Conservation (phyloP, 2,797 vertebrate genomes). For the Clamator glandarius region DNA sequence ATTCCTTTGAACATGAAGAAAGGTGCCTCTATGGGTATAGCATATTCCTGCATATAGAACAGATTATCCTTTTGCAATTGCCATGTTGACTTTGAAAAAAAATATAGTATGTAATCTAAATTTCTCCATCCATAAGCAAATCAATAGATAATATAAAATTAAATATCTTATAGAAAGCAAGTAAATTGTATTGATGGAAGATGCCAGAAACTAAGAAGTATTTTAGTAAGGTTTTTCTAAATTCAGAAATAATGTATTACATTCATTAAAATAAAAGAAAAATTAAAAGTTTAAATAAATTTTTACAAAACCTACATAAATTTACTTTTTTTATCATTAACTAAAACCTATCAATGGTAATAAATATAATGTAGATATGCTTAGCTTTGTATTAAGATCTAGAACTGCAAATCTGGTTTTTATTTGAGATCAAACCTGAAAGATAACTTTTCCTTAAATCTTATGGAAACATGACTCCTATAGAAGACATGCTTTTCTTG, state of each 20-base stretch:
- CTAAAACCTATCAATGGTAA: not conserved
- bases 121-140: slow-evolving; percentile 3
- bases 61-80: slow-evolving; percentile 31
- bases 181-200: not conserved
- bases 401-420: not conserved
- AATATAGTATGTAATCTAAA: not conserved
- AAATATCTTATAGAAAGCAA: not conserved
- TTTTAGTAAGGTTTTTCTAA: not conserved
- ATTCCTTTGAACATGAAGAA: slow-evolving; percentile 13
- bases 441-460: not conserved
- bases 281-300: not conserved
- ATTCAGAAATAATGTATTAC: not conserved
- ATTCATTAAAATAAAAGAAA: not conserved
- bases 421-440: not conserved
- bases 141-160: not conserved
- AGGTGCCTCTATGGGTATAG: not conserved
- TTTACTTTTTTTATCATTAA: not conserved
- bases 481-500: not conserved
- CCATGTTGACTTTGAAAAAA: slow-evolving; percentile 39
- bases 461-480: not conserved
- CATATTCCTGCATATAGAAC: not conserved
- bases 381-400: not conserved
- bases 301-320: not conserved
- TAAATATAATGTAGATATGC: not conserved
- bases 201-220: not conserved